phyloP scores from a whole-genome alignment of 2,113 vertebrate genomes.

The Ginglymostoma cirratum region DNA sequence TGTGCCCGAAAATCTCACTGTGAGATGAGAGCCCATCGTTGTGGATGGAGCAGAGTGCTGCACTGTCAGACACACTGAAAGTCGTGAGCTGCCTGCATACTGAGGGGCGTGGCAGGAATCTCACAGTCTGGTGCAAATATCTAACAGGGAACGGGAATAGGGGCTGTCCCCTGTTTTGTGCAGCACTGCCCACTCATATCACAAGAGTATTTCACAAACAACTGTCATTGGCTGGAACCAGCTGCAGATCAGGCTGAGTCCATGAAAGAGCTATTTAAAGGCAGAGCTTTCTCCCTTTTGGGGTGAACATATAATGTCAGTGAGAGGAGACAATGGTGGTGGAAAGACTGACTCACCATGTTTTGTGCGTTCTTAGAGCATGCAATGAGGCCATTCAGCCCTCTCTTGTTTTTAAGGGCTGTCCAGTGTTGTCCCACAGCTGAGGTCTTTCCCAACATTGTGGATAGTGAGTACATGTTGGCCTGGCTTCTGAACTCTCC shows the following conservation, averaged over 20 bases:
- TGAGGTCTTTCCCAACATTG: no score
- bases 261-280: not conserved
- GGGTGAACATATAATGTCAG: not conserved
- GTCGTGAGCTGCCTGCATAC: no score
- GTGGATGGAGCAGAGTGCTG: not conserved
- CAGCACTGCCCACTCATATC: no score
- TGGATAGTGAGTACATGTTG: not conserved
- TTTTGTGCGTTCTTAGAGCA: not conserved
- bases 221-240: not conserved
- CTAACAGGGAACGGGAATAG: not conserved
- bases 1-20: no score
- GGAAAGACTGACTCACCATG: not conserved
- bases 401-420: no score
- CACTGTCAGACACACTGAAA: no score
- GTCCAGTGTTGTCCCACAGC: not conserved
- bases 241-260: not conserved
- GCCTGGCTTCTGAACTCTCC: not conserved
- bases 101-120: not conserved
- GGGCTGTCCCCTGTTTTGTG: not conserved
- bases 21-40: no score
- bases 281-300: not conserved
- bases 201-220: no score
- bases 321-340: not conserved
- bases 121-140: no score
- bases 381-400: not conserved